Evolutionary conservation across 2,888 invertebrate genomes (phyloP).

Genomic region (Microctonus aethiopoides): DNA sequence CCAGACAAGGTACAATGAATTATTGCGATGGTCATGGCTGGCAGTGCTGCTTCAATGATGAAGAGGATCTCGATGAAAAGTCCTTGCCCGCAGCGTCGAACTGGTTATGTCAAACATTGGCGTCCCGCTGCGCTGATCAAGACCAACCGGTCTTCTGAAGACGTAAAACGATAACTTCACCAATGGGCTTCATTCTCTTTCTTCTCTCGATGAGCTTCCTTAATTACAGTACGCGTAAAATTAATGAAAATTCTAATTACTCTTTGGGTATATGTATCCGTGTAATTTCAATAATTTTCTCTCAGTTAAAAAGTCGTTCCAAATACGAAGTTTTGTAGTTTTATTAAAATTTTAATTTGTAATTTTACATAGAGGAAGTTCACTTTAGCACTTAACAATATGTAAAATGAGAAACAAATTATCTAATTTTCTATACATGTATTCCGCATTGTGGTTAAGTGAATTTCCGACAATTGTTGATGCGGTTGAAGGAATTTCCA

Average conservation of each 20-base stretch:
- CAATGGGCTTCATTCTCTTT: neutral
- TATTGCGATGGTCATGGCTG: conserved; percentile 26
- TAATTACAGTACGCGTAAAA: neutral
- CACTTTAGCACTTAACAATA: too few species aligned
- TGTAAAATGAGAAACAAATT: too few species aligned
- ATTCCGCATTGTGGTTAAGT: neutral
- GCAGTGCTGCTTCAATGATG: neutral
- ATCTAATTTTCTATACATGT: neutral
- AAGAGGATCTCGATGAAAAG: neutral
- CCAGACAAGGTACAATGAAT: conserved; percentile 8
- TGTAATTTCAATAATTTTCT: neutral
- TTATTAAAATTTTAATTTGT: too few species aligned
- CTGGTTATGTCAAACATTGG: conserved; percentile 27
- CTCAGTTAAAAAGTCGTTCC: too few species aligned
- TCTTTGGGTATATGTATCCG: too few species aligned
- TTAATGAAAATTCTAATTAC: neutral
- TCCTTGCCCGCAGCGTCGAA: conserved; percentile 24
- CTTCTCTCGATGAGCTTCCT: neutral
- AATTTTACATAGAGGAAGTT: too few species aligned
- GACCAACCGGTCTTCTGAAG: conserved; percentile 20
- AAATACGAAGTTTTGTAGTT: too few species aligned
- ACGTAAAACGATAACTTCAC: neutral
- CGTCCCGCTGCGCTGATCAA: conserved; percentile 15
- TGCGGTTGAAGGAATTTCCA: neutral
- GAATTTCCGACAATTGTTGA: neutral